Conservation (phyloP, 1,140 invertebrate species). For the Carposina sasakii region DNA sequence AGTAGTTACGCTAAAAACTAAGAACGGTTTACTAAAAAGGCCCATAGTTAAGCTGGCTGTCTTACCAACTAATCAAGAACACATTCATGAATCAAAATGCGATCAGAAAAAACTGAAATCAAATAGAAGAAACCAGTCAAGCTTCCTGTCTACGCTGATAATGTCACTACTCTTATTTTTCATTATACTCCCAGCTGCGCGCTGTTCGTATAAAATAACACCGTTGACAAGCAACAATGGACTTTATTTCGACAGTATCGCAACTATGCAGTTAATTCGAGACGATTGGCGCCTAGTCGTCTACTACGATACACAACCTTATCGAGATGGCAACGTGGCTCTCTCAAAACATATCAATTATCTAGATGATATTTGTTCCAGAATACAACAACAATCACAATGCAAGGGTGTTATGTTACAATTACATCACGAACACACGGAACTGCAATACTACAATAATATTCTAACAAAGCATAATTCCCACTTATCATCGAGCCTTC, state of each 20-base stretch:
- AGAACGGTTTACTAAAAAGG: background rate
- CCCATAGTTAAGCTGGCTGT: background rate
- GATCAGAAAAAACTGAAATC: too few relatives aligned
- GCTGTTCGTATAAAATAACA: conserved; percentile 14
- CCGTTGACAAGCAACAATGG: conserved; percentile 10
- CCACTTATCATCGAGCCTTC: background rate
- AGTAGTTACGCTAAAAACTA: conserved; percentile 30
- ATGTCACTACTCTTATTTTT: conserved; percentile 22
- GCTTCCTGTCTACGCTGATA: conserved; percentile 9
- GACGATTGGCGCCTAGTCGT: conserved; percentile 23
- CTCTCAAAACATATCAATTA: conserved; percentile 18
- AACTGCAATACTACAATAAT: conserved; percentile 27
- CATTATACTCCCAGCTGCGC: conserved; percentile 4
- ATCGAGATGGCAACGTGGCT: conserved; percentile 17
- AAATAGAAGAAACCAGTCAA: too few relatives aligned
- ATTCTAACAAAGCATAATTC: conserved; percentile 16
- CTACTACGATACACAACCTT: conserved; percentile 22
- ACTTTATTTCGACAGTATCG: conserved; percentile 21
- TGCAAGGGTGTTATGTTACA: conserved; percentile 22
- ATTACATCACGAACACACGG: conserved; percentile 20
- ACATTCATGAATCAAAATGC: too few relatives aligned
- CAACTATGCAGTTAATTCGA: conserved; percentile 20
- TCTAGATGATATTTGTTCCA: conserved; percentile 18
- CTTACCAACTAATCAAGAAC: background rate
- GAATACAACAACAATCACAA: conserved; percentile 14